Base-by-base conservation (phyloP, 2,797 vertebrate species). In the Cyprinella venusta region DNA sequence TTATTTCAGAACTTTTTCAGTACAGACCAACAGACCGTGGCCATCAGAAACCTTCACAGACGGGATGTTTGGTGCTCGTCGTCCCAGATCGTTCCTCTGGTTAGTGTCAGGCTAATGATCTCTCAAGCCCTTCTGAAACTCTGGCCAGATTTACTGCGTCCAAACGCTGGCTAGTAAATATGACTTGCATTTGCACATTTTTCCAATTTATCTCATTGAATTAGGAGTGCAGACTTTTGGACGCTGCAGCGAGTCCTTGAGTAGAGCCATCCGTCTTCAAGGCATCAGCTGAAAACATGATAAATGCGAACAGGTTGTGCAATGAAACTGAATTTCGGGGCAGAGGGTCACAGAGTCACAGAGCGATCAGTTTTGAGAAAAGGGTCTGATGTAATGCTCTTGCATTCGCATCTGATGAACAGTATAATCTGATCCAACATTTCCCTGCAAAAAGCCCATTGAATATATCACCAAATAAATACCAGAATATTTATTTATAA, bases 161-260 rank as follows among this genome's bases (percentile, higher is more conserved):
- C 79, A 16, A 38, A 74, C 79, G 81, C 61, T 88, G 87, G 68
- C 82, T 61, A 6, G 70, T 16, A 86, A 88, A 91, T 89, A 90
- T 84, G 65, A 72, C 83, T 88, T 70, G 85, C 86, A 88, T 85
- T 88, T 90, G 84, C 89, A 91, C 86, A 90, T 90, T 91, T 89
- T 90, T 90, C 56, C 84, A 88, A 89, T 91, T 89, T 90, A 88
- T 91, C 87, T 87, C 82, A 90, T 88, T 91, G 90, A 92, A 91
- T 92, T 90, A 91, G 79, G 80, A 69, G 79, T 85, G 88, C 89
- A 91, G 91, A 91, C 90, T 89, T 33, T 69, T 87, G 90, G 91
- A 91, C 84, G 88, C 89, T 88, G 81, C 88, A 86, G 30, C 81
- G 33, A 74, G 71, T 72, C 76, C 61, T 45, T 40, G 48, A 74